Conservation (phyloP, 92 coral and sea anemone species). For the Parazoanthus darwini region DNA sequence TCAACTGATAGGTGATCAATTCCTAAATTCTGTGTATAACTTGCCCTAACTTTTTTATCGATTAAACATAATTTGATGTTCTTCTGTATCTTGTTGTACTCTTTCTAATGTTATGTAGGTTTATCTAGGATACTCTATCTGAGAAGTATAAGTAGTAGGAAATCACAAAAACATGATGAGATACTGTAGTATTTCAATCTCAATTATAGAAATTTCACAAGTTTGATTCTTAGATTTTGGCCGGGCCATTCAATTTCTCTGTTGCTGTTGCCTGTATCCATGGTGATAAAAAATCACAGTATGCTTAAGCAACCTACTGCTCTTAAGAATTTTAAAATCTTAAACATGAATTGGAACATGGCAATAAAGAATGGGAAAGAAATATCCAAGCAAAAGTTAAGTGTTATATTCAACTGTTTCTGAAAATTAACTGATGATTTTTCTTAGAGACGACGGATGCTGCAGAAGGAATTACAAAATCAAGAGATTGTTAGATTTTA, state of each 20-base stretch:
- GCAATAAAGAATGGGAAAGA: too few relatives aligned
- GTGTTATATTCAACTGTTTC: too few relatives aligned
- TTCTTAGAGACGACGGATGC: too few relatives aligned
- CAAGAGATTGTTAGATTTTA: background rate
- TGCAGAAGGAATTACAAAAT: background rate
- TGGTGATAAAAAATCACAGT: background rate
- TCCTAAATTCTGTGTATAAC: background rate
- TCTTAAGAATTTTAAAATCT: too few relatives aligned
- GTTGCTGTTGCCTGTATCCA: background rate
- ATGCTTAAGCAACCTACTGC: background rate
- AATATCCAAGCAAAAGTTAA: too few relatives aligned
- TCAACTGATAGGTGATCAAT: background rate
- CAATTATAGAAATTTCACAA: constrained; percentile 4
- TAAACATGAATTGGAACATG: too few relatives aligned
- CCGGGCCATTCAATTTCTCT: constrained; percentile 1
- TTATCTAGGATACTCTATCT: background rate
- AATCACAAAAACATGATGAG: background rate
- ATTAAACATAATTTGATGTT: background rate
- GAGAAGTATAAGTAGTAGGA: background rate
- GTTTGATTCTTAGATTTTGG: constrained; percentile 1
- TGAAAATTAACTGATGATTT: background rate
- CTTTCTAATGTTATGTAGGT: constrained; percentile 6
- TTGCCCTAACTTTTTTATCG: background rate
- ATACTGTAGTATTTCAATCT: background rate
- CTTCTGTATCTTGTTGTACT: background rate